Percentiles rank a stretch among this genome's conserved stretches.
Evolutionary conservation across 2,888 invertebrate genomes (phyloP).

Genomic region (Cryptophagus acutangulus): DNA sequence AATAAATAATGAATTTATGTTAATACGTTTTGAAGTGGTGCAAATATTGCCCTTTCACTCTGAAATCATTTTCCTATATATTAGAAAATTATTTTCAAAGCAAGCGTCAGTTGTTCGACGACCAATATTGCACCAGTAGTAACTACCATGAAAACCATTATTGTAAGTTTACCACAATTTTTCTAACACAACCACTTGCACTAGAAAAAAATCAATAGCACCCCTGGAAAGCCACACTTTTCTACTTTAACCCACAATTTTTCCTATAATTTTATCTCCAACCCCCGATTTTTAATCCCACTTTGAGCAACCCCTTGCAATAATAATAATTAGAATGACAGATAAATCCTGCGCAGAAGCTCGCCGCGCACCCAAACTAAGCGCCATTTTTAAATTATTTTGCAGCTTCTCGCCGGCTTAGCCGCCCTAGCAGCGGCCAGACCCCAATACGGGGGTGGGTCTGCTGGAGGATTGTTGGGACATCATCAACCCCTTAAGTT

Average conservation of each 20-base stretch:
- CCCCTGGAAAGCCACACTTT: too few relatives aligned
- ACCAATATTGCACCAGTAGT: constrained; percentile 22
- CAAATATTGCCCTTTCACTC: constrained; percentile 33
- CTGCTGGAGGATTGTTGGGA: constrained; percentile 29
- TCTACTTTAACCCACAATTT: too few relatives aligned
- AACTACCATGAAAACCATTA: constrained; percentile 23
- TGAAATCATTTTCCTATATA: constrained; percentile 30
- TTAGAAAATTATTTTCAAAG: constrained; percentile 15
- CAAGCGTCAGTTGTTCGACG: constrained; percentile 26
- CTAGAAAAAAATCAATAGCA: too few relatives aligned
- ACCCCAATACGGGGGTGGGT: constrained; percentile 28
- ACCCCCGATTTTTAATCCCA: constrained; percentile 7
- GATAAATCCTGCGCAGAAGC: not conserved
- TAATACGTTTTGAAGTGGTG: constrained; percentile 17
- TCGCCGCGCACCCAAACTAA: not conserved
- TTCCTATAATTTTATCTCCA: too few relatives aligned
- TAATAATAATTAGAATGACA: constrained; percentile 3
- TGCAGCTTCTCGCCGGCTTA: constrained; percentile 22
- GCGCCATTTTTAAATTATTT: constrained; percentile 6
- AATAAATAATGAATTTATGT: constrained; percentile 9
- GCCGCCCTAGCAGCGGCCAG: constrained; percentile 19
- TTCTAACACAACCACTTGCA: too few relatives aligned
- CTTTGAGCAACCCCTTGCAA: too few relatives aligned
- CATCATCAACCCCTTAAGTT: constrained; percentile 24
- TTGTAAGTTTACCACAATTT: constrained; percentile 30